Percentiles rank a stretch among this genome's conserved stretches.
Conservation (phyloP, 2,113 vertebrate genomes). For the Lathamus discolor region DNA sequence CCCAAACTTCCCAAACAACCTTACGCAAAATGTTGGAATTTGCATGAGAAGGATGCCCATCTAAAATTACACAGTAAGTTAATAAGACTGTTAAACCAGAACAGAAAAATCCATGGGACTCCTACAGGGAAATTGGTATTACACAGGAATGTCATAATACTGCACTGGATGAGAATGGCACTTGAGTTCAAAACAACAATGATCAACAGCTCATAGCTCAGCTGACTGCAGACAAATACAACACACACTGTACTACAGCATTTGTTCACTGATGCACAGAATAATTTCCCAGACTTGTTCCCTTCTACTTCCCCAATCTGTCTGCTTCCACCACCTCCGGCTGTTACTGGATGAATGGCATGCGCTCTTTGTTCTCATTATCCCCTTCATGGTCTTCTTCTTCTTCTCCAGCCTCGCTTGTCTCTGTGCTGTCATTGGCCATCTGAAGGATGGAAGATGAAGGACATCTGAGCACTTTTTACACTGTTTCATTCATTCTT, state of each 20-base stretch:
- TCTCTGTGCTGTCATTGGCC: conserved; percentile 98
- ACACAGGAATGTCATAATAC: conserved; percentile 69
- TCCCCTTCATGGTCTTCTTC: conserved; percentile 97
- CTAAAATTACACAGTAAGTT: conserved; percentile 47
- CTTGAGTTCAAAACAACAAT: conserved; percentile 81
- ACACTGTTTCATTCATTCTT: not conserved
- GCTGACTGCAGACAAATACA: conserved; percentile 84
- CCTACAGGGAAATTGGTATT: not conserved
- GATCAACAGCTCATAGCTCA: conserved; percentile 82
- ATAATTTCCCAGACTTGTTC: conserved; percentile 65
- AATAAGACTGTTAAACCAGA: conserved; percentile 47
- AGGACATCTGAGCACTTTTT: not conserved
- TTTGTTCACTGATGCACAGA: conserved; percentile 82
- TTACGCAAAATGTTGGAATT: not conserved
- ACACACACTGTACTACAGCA: conserved; percentile 84
- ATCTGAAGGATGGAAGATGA: conserved; percentile 78
- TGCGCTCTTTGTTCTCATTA: conserved; percentile 95
- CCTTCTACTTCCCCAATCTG: conserved; percentile 45
- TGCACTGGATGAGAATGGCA: conserved; percentile 79
- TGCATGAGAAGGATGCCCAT: conserved; percentile 28
- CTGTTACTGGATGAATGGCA: conserved; percentile 95
- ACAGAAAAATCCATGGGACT: conserved; percentile 58
- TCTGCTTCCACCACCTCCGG: not conserved
- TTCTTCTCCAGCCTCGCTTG: conserved; percentile 96
- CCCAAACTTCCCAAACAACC: not conserved